Conservation (phyloP, 2,113 vertebrate genomes). For the Cebus imitator region DNA sequence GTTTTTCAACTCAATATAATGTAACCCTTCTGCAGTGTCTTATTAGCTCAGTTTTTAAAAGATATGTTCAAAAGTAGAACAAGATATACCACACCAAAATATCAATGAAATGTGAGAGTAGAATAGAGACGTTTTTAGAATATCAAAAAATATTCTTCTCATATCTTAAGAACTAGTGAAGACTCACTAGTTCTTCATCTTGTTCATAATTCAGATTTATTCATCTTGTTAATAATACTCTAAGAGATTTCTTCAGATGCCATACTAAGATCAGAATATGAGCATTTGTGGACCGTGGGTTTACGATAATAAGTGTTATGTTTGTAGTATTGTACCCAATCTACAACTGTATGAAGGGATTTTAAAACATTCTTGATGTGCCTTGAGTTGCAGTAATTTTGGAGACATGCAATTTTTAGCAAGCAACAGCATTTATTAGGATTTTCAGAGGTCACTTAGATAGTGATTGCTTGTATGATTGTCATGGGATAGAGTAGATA, state of each 20-base stretch:
- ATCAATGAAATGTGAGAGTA: no score
- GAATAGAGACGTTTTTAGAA: no score
- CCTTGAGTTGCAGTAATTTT: background rate
- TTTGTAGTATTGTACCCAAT: background rate
- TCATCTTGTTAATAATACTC: background rate
- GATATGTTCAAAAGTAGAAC: no score
- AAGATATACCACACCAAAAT: no score
- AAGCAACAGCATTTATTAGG: background rate
- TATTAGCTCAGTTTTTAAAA: no score
- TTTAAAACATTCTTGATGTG: constrained; percentile 19
- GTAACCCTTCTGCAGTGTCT: background rate
- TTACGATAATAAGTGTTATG: background rate
- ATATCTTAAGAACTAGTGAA: no score
- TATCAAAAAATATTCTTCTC: no score
- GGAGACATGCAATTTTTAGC: background rate
- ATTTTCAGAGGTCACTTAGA: background rate
- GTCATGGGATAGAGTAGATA: background rate
- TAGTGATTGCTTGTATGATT: background rate
- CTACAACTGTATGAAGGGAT: background rate
- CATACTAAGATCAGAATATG: background rate
- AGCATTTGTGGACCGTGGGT: background rate
- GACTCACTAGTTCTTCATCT: no score
- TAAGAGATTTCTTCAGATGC: background rate
- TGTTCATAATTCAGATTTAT: background rate
- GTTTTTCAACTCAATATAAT: background rate